These are phyloP conservation scores for Bugulina stolonifera DNA, from an alignment of 2,888 invertebrate genomes.

Conservation along the genomic window DNA sequence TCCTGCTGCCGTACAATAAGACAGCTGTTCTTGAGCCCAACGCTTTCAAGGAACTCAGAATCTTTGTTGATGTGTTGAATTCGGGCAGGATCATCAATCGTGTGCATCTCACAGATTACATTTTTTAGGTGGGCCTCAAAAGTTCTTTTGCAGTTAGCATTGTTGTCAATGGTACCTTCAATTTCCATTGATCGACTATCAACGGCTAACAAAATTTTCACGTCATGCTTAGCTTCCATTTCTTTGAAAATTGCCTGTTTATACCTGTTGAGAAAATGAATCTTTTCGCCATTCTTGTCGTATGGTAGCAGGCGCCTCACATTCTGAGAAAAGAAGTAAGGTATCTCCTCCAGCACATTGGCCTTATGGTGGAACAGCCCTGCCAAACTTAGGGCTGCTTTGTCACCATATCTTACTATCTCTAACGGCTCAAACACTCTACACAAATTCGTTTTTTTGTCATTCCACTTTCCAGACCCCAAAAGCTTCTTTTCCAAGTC, in stretches of 20 bases:
- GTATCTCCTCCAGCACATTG: conserved; percentile 5
- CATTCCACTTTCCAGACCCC: background rate
- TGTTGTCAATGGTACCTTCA: background rate
- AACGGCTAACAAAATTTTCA: background rate
- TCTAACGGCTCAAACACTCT: background rate
- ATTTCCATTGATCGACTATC: background rate
- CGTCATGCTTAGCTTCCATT: background rate
- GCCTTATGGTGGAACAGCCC: background rate
- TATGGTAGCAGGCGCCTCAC: background rate
- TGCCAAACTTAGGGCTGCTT: background rate
- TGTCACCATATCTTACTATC: background rate
- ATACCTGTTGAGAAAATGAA: background rate
- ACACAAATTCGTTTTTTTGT: background rate
- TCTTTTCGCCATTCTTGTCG: background rate
- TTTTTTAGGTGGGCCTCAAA: background rate
- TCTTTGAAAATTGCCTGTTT: background rate
- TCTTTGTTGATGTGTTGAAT: background rate
- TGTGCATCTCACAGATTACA: background rate
- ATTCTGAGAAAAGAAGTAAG: background rate
- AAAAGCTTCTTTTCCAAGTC: conserved; percentile 9
- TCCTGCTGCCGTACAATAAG: background rate
- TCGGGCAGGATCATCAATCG: background rate
- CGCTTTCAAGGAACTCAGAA: background rate
- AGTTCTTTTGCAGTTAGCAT: background rate
- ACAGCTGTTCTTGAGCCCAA: background rate